Evolutionary conservation across 2,888 invertebrate genomes (phyloP).

Genomic region (Papilio protenor): DNA sequence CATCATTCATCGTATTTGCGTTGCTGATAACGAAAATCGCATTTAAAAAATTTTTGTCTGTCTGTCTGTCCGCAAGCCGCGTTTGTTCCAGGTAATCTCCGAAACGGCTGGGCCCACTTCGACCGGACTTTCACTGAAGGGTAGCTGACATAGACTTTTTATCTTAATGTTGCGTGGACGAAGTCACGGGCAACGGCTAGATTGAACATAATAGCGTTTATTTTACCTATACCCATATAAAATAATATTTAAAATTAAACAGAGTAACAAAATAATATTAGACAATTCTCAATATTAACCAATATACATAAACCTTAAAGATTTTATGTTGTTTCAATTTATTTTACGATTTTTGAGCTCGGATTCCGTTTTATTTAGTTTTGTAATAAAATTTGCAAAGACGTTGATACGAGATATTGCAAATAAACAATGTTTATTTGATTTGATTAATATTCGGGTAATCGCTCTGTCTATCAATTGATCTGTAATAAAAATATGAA

Average conservation of each 20-base stretch:
- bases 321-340: slow-evolving; percentile 1
- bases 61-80: too few species aligned
- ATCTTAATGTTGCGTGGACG: too few species aligned
- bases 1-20: too few species aligned
- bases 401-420: neutral
- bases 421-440: slow-evolving; percentile 25
- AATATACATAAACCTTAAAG: neutral
- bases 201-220: too few species aligned
- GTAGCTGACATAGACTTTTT: too few species aligned
- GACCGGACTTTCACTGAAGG: too few species aligned
- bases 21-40: too few species aligned
- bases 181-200: too few species aligned
- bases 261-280: neutral
- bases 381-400: slow-evolving; percentile 19
- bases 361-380: slow-evolving; percentile 13
- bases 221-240: too few species aligned
- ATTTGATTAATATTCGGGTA: slow-evolving; percentile 36
- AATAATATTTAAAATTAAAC: neutral
- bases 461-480: slow-evolving; percentile 19
- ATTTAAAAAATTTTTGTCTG: too few species aligned
- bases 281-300: neutral
- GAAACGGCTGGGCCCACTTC: too few species aligned
- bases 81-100: too few species aligned
- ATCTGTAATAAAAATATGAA: slow-evolving; percentile 25
- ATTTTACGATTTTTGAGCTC: slow-evolving; percentile 2